phyloP scores from a whole-genome alignment of 2,113 vertebrate genomes.

The Centropus bengalensis region DNA sequence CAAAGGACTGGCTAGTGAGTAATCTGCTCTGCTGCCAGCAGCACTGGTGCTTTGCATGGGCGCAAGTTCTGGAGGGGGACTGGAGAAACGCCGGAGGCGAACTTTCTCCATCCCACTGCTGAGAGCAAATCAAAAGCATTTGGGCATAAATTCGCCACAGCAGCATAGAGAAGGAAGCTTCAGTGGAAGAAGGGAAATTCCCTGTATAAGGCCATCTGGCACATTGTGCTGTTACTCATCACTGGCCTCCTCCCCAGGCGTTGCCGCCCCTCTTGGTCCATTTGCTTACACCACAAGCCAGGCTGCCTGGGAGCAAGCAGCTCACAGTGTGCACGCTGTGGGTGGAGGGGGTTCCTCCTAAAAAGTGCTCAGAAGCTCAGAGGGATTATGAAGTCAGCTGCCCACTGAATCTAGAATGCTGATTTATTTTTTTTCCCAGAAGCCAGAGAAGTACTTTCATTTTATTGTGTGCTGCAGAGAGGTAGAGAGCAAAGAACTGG shows the following conservation, averaged over 20 bases:
- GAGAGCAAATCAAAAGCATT: not conserved
- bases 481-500: not conserved
- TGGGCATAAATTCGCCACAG: not conserved
- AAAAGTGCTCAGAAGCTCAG: not conserved
- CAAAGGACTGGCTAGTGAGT: not conserved
- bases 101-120: not conserved
- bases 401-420: not conserved
- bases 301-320: not conserved
- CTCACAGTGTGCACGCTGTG: fast-evolving
- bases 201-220: not conserved
- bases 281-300: not conserved
- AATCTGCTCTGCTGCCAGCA: not conserved
- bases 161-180: not conserved
- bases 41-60: fast-evolving
- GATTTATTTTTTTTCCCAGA: not conserved
- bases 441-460: not conserved
- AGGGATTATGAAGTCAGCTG: not conserved
- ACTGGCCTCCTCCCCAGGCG: not conserved
- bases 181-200: not conserved
- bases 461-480: fast-evolving
- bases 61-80: fast-evolving
- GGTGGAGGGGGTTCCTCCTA: not conserved
- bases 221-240: fast-evolving
- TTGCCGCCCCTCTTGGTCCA: not conserved
- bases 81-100: not conserved